Evolutionary conservation across 2,797 vertebrate species (phyloP).

Genomic region (Prionace glauca): DNA sequence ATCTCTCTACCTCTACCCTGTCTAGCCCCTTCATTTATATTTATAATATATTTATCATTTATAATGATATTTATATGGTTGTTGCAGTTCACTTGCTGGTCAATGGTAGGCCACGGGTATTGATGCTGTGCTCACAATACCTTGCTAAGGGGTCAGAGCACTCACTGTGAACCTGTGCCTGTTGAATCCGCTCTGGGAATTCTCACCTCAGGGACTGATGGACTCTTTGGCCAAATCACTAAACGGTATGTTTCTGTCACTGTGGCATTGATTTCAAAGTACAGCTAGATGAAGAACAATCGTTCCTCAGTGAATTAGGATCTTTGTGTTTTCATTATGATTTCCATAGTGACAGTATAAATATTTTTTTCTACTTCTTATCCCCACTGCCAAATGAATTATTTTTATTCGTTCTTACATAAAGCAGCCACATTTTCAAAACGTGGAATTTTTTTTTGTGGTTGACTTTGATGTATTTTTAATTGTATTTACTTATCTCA

Average conservation of each 20-base stretch:
- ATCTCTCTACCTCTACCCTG: too few relatives aligned
- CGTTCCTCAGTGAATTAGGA: neutral
- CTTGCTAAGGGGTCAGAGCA: too few relatives aligned
- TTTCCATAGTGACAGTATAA: constrained; percentile 32
- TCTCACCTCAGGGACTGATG: neutral
- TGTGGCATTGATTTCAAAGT: neutral
- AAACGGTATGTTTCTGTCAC: neutral
- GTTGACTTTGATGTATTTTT: constrained; percentile 2
- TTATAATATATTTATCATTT: too few relatives aligned
- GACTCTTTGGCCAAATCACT: neutral
- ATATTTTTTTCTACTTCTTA: constrained; percentile 26
- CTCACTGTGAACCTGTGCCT: neutral
- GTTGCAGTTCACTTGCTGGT: too few relatives aligned
- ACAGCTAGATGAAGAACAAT: neutral
- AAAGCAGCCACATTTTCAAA: neutral
- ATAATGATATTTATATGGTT: too few relatives aligned
- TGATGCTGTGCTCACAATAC: neutral
- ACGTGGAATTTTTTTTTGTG: neutral
- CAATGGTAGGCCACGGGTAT: too few relatives aligned
- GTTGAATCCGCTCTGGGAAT: neutral
- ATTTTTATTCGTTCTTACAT: constrained; percentile 36
- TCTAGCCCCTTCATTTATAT: too few relatives aligned
- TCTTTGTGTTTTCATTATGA: neutral
- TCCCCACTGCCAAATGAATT: constrained; percentile 6
- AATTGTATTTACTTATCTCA: neutral